Conservation (phyloP, 1,140 invertebrate species). For the Procambarus clarkii region DNA sequence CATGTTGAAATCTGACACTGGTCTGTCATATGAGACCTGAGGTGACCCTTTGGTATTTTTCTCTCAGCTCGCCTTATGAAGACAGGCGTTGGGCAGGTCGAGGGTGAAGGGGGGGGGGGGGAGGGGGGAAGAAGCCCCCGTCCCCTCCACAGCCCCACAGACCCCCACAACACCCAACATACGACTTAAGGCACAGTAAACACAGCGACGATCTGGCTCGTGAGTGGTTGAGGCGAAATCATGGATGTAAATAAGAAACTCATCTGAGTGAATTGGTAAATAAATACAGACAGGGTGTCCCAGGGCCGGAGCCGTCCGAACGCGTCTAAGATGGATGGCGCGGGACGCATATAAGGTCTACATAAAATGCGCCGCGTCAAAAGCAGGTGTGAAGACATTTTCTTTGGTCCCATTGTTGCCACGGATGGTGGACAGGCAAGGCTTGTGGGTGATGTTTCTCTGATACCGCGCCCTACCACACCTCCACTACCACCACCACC, state of each 20-base stretch:
- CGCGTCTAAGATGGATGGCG: constrained; percentile 9
- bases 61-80: constrained; percentile 7
- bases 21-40: constrained; percentile 6
- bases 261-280: too few species aligned
- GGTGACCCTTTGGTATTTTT: constrained; percentile 39
- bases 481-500: neutral
- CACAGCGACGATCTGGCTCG: too few species aligned
- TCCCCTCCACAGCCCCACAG: too few species aligned
- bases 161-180: too few species aligned
- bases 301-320: neutral
- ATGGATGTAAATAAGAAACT: too few species aligned
- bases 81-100: neutral
- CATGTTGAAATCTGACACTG: constrained; percentile 29
- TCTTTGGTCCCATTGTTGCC: constrained; percentile 41
- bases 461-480: constrained; percentile 14
- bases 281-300: too few species aligned
- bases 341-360: constrained; percentile 5
- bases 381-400: constrained; percentile 53
- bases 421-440: neutral
- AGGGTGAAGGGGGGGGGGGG: too few species aligned
- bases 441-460: constrained; percentile 4
- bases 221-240: too few species aligned
- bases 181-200: too few species aligned
- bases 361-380: constrained; percentile 47
- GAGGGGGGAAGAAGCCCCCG: too few species aligned